These are phyloP conservation scores for Mnemiopsis leidyi DNA, from an alignment of 37 sponge, comb jelly and placozoan species.

Conservation along the genomic window DNA sequence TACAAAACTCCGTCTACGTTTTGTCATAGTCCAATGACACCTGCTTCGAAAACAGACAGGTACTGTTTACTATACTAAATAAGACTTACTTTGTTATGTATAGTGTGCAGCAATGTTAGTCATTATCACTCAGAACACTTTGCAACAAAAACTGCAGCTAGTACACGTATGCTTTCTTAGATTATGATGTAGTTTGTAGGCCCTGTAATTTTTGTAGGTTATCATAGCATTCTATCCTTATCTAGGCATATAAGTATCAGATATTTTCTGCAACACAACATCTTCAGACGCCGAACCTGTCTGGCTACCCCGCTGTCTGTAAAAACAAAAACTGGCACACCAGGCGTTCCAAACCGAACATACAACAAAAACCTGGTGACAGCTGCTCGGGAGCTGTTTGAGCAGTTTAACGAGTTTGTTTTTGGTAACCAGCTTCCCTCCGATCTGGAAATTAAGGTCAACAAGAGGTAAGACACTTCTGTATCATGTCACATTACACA, in stretches of 20 bases:
- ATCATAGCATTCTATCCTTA: no score
- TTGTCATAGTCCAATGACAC: not conserved
- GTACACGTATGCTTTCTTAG: no score
- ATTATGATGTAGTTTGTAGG: no score
- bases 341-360: constrained; percentile 14
- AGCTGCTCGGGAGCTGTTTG: not conserved
- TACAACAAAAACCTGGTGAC: constrained; percentile 34
- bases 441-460: constrained; percentile 49
- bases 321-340: constrained; percentile 28
- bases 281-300: constrained; percentile 5
- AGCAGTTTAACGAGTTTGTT: constrained; percentile 50
- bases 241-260: no score
- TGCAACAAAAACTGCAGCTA: no score
- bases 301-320: constrained; percentile 30
- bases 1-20: not conserved
- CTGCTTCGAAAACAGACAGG: not conserved
- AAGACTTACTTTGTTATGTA: no score
- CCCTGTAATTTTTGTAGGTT: no score
- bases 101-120: no score
- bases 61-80: no score
- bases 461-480: constrained; percentile 52
- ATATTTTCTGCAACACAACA: no score
- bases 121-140: no score
- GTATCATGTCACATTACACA: no score
- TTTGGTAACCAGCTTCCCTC: not conserved